These are phyloP conservation scores for Netelia inedita DNA, from an alignment of 2,888 invertebrate genomes.

Conservation along the genomic window DNA sequence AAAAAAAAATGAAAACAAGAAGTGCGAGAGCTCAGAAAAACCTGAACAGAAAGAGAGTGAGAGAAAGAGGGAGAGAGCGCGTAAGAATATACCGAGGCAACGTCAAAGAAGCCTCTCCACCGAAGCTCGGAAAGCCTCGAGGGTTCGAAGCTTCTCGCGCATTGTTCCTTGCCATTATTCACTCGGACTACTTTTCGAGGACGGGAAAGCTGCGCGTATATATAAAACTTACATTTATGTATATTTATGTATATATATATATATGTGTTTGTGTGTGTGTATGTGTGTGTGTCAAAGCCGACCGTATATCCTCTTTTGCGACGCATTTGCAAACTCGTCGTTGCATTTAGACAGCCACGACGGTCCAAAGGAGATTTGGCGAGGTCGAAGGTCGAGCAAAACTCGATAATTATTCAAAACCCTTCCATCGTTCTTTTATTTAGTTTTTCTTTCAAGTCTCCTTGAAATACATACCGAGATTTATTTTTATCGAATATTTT, in stretches of 20 bases:
- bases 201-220: constrained; percentile 52
- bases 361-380: background rate
- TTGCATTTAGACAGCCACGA: constrained; percentile 12
- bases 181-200: constrained; percentile 78
- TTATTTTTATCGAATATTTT: background rate
- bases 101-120: constrained; percentile 73
- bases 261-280: background rate
- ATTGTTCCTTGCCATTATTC: constrained; percentile 79
- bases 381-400: constrained; percentile 50
- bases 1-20: constrained; percentile 53
- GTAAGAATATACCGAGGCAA: constrained; percentile 62
- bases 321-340: constrained; percentile 23
- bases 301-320: constrained; percentile 28
- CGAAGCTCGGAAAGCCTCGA: constrained; percentile 56
- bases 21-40: constrained; percentile 60
- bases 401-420: constrained; percentile 59
- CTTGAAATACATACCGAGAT: background rate
- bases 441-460: background rate
- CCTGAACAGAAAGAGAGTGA: constrained; percentile 25
- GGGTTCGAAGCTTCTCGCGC: constrained; percentile 67
- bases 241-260: background rate
- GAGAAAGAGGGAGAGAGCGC: background rate
- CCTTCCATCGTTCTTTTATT: background rate
- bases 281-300: constrained; percentile 16
- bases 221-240: constrained; percentile 14